Evolutionary conservation across 2,888 invertebrate species (phyloP), one percentile per base, ranked within the genome.

Genomic region (Diabrotica balteata): DNA sequence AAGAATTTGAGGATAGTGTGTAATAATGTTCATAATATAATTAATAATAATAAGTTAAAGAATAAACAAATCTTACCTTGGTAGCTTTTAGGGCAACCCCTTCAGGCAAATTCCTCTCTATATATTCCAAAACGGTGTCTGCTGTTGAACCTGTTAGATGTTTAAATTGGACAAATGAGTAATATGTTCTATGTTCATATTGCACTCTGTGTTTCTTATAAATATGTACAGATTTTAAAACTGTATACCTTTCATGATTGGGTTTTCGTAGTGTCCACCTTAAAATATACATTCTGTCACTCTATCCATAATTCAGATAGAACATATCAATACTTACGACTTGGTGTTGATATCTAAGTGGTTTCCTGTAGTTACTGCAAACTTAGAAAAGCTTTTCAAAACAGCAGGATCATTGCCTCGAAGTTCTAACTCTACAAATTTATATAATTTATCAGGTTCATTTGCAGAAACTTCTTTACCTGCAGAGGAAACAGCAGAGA

Each of bases 71-170:
- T 59, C 67, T 68, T 77, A 93, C 90, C 86, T 91, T 94, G 2
- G 94, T 93, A 1, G 93, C 91, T 87, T 96, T 96, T 83, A 99
- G 88, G 5, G 95, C 95, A 72, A 98, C 94, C 50, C 98, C 98
- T 87, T 99, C 99, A 0, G 99, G 99, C 63, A 99, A 87, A 86
- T 98, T 98, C 77, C 98, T 87, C 83, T 99, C 92, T 67, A 98
- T 90, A 82, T 99, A 99, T 85, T 99, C 99, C 62, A 99, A 85
- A 81, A 94, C 94, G 8, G 98, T 98, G 74, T 95, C 95, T 58
- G 97, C 92, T 9, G 98, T 99, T 5, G 97, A 97, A 0, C 96
- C 97, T 0, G 99, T 99, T 9, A 99, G 81, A 77, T 92, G 88
- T 77, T 92, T 90, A 44, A 97, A 89, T 77, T 93, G 90, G 79